Evolutionary conservation across 2,888 invertebrate genomes (phyloP).

Genomic region (Atethmia centrago): DNA sequence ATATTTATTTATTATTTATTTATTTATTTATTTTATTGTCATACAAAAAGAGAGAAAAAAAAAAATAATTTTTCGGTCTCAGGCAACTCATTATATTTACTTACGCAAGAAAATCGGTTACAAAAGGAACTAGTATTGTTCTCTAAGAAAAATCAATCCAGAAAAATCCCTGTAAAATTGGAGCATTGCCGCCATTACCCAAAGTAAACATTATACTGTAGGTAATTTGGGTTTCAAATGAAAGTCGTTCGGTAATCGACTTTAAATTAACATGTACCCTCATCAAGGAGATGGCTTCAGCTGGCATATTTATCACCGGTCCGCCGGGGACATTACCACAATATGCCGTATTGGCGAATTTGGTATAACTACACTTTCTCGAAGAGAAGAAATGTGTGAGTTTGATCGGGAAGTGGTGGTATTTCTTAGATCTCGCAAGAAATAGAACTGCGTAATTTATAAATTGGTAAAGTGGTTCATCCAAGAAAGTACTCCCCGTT

Average conservation of each 20-base stretch:
- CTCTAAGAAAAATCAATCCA: neutral
- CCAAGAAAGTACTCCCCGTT: no score
- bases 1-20: no score
- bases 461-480: no score
- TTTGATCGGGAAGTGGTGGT: no score
- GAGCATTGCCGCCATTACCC: slow-evolving; percentile 18
- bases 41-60: no score
- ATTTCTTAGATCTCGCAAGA: no score
- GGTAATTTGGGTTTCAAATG: slow-evolving; percentile 53
- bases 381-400: slow-evolving; percentile 6
- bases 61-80: neutral
- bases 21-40: no score
- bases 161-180: slow-evolving; percentile 20
- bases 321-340: slow-evolving; percentile 59
- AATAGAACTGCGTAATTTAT: no score
- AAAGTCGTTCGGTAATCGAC: slow-evolving; percentile 63
- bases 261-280: slow-evolving; percentile 66
- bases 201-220: slow-evolving; percentile 40
- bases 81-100: neutral
- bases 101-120: neutral
- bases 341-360: slow-evolving; percentile 55
- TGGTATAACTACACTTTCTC: slow-evolving; percentile 37
- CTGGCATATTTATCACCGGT: slow-evolving; percentile 64
- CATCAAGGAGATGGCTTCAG: slow-evolving; percentile 56
- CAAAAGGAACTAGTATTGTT: neutral